Evolutionary conservation across 1,140 invertebrate genomes (phyloP), one percentile per base, ranked within the genome.

Genomic region (Ips nitidus): DNA sequence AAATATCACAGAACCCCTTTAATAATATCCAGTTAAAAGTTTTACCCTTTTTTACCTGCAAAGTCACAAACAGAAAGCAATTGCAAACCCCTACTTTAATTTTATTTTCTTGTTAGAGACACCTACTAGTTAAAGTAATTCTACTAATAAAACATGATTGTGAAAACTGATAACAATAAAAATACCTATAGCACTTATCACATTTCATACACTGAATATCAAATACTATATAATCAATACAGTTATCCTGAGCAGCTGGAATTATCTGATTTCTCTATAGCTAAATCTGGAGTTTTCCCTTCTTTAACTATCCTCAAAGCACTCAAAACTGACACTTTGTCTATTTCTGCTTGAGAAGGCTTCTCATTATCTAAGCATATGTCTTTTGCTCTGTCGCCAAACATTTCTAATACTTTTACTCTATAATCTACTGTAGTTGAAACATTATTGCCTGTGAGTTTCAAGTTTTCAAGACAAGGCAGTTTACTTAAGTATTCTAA

Each of bases 391-490:
- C 92, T 84, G 50, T 87, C 85, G 53, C 91, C 90, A 78, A 97
- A 95, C 62, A 89, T 86, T 74, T 93, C 90, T 60, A 98, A 83
- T 0, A 96, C 91, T 79, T 93, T 93, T 0, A 94, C 90, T 76
- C 96, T 86, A 80, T 98, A 98, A 82, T 98, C 96, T 72, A 93
- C 85, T 45, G 89, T 86, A 2, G 89, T 89, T 0, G 94, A 92
- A 0, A 98, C 90, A 45, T 94, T 92, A 84, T 98, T 98, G 0
- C 93, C 94, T 8, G 90, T 92, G 8, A 98, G 81, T 74, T 89
- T 86, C 4, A 98, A 81, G 79, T 91, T 87, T 77, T 97, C 94
- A 59, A 98, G 81, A 78, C 94, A 92, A 0, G 94, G 94, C 6
- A 98, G 81, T 71, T 86, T 85, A 37, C 91, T 88, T 36, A 98